A percentile compares a stretch with the other conserved stretches of the same genome.
Evolutionary conservation across 1,140 invertebrate species (phyloP).

Genomic region (Prorops nasuta): DNA sequence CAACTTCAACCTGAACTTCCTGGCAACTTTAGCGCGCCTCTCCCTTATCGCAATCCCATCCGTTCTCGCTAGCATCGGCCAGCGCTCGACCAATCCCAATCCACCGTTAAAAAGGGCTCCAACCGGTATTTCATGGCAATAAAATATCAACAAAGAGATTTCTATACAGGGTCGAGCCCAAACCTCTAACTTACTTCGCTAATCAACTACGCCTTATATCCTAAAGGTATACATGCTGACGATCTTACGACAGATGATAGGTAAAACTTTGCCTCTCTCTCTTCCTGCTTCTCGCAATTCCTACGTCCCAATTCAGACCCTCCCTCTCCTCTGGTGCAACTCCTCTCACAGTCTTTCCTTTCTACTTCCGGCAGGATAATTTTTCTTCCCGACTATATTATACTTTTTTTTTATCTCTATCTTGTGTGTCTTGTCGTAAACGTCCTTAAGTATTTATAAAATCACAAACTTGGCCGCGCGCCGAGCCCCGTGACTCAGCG

Average conservation of each 20-base stretch:
- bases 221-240: conserved; percentile 58
- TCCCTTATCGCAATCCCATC: background rate
- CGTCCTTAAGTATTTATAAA: conserved; percentile 56
- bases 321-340: conserved; percentile 7
- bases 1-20: conserved; percentile 11
- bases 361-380: conserved; percentile 14
- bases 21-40: background rate
- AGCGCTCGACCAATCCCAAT: conserved; percentile 18
- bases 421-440: conserved; percentile 33
- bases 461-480: conserved; percentile 57
- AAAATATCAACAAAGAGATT: conserved; percentile 54
- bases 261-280: conserved; percentile 27
- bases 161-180: conserved; percentile 49
- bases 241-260: conserved; percentile 43
- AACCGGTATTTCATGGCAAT: conserved; percentile 27
- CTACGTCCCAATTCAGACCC: conserved; percentile 1
- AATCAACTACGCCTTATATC: conserved; percentile 51
- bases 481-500: conserved; percentile 55
- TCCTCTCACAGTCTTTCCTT: conserved; percentile 18
- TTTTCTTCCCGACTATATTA: too few species aligned
- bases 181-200: conserved; percentile 46
- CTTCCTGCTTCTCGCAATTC: conserved; percentile 13
- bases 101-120: too few species aligned
- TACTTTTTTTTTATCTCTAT: too few species aligned
- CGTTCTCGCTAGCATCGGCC: too few species aligned